A percentile compares a stretch with the other conserved stretches of the same genome.
phyloP scores from a whole-genome alignment of 2,113 vertebrate genomes.

The Engystomops pustulosus region DNA sequence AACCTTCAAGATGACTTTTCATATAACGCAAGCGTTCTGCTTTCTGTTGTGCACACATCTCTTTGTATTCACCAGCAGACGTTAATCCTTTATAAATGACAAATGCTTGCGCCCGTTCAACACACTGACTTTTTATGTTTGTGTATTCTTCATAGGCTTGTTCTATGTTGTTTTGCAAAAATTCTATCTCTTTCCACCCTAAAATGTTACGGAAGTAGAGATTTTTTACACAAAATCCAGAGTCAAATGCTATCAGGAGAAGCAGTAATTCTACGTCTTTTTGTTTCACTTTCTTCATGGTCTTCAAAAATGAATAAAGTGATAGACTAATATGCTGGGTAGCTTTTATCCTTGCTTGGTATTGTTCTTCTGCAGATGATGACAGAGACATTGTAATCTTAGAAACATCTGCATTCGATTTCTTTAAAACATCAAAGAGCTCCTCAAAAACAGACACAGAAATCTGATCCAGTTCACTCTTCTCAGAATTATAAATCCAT shows the following conservation, averaged over 20 bases:
- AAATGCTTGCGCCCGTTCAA: constrained; percentile 66
- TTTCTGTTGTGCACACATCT: constrained; percentile 65
- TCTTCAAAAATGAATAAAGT: constrained; percentile 63
- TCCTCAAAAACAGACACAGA: constrained; percentile 58
- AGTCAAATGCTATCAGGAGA: constrained; percentile 61
- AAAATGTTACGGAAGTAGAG: constrained; percentile 65
- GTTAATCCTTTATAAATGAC: constrained; percentile 66
- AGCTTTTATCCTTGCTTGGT: constrained; percentile 60
- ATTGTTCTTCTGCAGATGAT: constrained; percentile 13
- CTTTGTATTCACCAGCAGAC: not conserved
- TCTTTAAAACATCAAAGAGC: constrained; percentile 60
- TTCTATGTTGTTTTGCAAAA: constrained; percentile 62
- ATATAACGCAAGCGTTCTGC: constrained; percentile 61
- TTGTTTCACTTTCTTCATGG: constrained; percentile 58
- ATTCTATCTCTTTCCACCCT: constrained; percentile 63
- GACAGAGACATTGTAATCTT: not conserved
- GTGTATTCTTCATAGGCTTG: constrained; percentile 51
- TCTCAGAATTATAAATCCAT: constrained; percentile 62
- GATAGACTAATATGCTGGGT: constrained; percentile 47
- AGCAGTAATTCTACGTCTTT: constrained; percentile 65
- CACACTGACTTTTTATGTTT: constrained; percentile 63
- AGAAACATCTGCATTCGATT: constrained; percentile 51
- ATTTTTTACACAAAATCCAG: constrained; percentile 62
- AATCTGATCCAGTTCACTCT: fast-evolving
- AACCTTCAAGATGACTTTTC: constrained; percentile 44